Conservation (phyloP, 2,113 vertebrate species). For the Vombatus ursinus region DNA sequence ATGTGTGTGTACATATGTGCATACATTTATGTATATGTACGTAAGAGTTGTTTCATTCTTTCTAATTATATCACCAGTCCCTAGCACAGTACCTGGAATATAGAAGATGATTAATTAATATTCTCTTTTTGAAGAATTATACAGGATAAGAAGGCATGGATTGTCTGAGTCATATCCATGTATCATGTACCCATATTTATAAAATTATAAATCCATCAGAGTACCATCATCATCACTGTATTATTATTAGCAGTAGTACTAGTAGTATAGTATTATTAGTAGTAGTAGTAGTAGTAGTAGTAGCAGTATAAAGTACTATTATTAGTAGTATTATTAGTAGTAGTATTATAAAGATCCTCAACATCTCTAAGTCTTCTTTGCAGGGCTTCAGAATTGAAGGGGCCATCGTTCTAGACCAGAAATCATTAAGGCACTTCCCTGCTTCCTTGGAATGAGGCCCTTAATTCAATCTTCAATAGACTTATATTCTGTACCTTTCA, state of each 20-base stretch:
- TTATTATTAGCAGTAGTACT: neutral
- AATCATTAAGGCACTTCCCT: neutral
- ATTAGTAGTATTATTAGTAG: neutral
- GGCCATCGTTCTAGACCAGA: neutral
- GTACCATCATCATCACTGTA: neutral
- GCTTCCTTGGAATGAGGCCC: neutral
- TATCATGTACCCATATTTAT: neutral
- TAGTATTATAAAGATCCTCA: neutral
- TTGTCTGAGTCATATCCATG: neutral
- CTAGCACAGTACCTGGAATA: neutral
- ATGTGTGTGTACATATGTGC: neutral
- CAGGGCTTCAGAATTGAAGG: neutral
- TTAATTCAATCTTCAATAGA: neutral
- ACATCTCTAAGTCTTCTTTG: neutral
- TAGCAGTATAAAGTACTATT: no score
- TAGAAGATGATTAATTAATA: neutral
- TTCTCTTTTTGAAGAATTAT: neutral
- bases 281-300: neutral
- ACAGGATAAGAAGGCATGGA: neutral
- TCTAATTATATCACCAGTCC: neutral
- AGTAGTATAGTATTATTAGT: neutral
- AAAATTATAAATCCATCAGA: neutral
- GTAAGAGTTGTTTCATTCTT: neutral
- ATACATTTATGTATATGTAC: neutral
- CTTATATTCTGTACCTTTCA: neutral